phyloP scores from a whole-genome alignment of 2,113 vertebrate species.

The Chloropsis cyanopogon region DNA sequence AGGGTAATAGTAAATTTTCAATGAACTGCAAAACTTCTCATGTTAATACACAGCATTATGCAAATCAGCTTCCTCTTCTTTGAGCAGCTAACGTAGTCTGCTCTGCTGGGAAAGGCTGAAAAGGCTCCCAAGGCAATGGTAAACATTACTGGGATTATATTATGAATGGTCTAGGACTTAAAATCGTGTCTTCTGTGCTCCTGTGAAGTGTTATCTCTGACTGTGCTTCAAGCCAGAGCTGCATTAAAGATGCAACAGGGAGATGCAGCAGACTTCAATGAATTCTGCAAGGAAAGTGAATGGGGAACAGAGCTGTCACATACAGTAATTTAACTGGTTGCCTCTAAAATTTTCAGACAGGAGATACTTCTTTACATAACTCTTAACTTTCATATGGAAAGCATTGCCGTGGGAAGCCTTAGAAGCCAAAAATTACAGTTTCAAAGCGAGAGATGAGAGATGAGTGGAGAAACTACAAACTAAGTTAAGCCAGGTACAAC shows the following conservation, averaged over 20 bases:
- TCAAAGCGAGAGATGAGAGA: background rate
- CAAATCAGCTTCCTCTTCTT: background rate
- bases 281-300: background rate
- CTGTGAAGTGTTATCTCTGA: slow-evolving; percentile 16
- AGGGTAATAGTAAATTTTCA: background rate
- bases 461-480: background rate
- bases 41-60: background rate
- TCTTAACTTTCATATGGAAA: background rate
- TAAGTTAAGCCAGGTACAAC: background rate
- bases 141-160: slow-evolving; percentile 22
- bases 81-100: background rate
- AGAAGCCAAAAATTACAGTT: background rate
- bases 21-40: background rate
- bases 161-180: background rate
- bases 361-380: background rate
- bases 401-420: background rate
- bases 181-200: slow-evolving; percentile 2
- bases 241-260: slow-evolving; percentile 44
- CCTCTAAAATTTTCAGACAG: background rate
- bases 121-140: slow-evolving; percentile 18
- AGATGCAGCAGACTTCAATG: background rate
- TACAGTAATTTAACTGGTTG: background rate
- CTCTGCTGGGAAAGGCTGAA: background rate
- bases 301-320: background rate
- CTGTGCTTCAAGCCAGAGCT: background rate